Base-by-base conservation (phyloP, 2,113 vertebrate species). In the Zootoca vivipara region DNA sequence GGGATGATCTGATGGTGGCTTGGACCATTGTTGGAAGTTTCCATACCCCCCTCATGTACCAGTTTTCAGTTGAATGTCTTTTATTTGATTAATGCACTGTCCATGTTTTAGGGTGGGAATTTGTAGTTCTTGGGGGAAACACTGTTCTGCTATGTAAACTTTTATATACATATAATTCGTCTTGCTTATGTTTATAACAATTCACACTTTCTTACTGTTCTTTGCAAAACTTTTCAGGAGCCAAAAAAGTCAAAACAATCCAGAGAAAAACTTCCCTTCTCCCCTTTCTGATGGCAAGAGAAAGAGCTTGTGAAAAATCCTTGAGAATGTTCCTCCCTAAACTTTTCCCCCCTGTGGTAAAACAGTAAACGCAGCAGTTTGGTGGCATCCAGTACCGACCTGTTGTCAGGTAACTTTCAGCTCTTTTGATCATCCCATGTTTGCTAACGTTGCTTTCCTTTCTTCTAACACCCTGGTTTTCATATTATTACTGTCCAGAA, bases 161-260 rank as follows among this genome's bases (percentile, higher is more conserved):
- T 95, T 12, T 52, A 52, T 74, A 74, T 58, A 85, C 35, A 38
- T 56, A n/a, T 13, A 35, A 89, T 79, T 80, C 9, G 90, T 91
- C 90, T 92, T 93, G 94, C 93, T 93, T 85, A 86, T 94, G 81
- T 88, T 97, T 97, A 96, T 97, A 97, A 97, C 96, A 95, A 86
- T 94, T 96, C 96, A 92, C 92, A 97, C 95, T 97, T 96, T 95
- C 90, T 97, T 97, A 95, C 97, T 97, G 96, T 97, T 97, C 96
- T 97, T 97, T 97, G 96, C 96, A 97, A 97, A 96, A 96, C 97
- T 97, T 97, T 97, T 97, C 97, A 97, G 97, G 97, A 97, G 94
- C 95, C 96, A 97, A 97, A 97, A 97, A 96, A 95, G 92, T 95
- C 96, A 96, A 96, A 96, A 96, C 95, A 96, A 93, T 96, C 94